Conservation (phyloP, 2,113 vertebrate genomes). For the Pteruthius melanotis region DNA sequence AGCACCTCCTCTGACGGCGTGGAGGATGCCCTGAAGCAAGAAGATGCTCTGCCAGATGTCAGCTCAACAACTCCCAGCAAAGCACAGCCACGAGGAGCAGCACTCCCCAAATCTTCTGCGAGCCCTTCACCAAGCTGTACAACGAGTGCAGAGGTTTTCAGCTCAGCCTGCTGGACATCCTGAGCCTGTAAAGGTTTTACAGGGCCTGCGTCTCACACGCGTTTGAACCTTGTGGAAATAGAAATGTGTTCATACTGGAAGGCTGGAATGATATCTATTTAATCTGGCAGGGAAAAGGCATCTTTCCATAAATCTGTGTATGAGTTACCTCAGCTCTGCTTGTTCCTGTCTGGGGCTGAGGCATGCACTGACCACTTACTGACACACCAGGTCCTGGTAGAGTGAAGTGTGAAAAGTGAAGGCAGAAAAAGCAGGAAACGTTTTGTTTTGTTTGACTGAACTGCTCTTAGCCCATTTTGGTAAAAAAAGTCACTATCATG, state of each 20-base stretch:
- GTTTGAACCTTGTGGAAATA: not conserved
- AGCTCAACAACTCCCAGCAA: constrained; percentile 35
- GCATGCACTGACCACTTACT: not conserved
- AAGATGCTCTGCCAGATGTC: constrained; percentile 63
- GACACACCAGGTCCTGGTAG: not conserved
- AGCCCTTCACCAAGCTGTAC: not conserved
- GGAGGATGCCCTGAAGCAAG: constrained; percentile 26
- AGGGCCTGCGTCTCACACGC: not conserved
- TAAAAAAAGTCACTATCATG: not conserved
- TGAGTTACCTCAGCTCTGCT: not conserved
- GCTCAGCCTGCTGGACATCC: not conserved
- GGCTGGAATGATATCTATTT: not conserved
- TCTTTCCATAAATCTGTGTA: not conserved
- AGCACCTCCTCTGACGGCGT: not conserved
- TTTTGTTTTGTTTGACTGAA: not conserved
- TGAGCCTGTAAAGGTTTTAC: not conserved
- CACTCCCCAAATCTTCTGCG: not conserved
- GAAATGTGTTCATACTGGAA: not conserved
- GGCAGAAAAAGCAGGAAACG: not conserved
- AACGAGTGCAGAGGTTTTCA: not conserved
- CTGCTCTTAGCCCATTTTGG: not conserved
- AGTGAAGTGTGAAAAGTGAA: not conserved
- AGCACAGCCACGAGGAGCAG: constrained; percentile 25
- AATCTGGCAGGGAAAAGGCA: not conserved
- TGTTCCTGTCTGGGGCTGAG: not conserved